These are phyloP conservation scores for Ceratina australensis DNA, from an alignment of 1,140 invertebrate genomes.

Conservation along the genomic window DNA sequence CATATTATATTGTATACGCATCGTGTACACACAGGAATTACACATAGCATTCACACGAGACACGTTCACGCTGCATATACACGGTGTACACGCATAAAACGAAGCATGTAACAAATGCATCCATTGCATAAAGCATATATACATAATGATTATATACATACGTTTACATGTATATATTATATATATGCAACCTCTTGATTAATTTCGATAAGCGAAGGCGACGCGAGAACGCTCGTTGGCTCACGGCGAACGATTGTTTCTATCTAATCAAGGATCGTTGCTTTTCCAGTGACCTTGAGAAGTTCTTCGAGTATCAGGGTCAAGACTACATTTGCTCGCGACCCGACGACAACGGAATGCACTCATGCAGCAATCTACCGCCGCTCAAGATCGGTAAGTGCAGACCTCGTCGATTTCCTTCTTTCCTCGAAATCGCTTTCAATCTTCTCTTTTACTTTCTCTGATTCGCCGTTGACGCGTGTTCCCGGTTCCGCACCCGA, in stretches of 20 bases:
- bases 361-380: constrained; percentile 93
- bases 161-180: not conserved
- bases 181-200: constrained; percentile 42
- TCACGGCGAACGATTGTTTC: constrained; percentile 4
- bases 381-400: constrained; percentile 81
- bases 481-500: not conserved
- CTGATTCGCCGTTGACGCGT: not conserved
- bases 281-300: constrained; percentile 83
- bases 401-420: not conserved
- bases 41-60: constrained; percentile 28
- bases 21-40: constrained; percentile 1
- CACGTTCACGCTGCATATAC: constrained; percentile 59
- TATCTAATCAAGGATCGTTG: constrained; percentile 46
- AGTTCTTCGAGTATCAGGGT: constrained; percentile 92
- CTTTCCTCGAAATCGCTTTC: too few species aligned
- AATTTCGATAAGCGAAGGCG: constrained; percentile 26
- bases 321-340: constrained; percentile 98
- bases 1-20: constrained; percentile 11
- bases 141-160: not conserved
- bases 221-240: too few species aligned
- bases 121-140: constrained; percentile 44
- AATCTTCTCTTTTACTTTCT: not conserved
- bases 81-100: constrained; percentile 56
- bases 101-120: constrained; percentile 64
- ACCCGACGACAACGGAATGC: constrained; percentile 96